A percentile compares a stretch with the other conserved stretches of the same genome.
phyloP scores from a whole-genome alignment of 2,113 vertebrate species.

The Dipodomys spectabilis region DNA sequence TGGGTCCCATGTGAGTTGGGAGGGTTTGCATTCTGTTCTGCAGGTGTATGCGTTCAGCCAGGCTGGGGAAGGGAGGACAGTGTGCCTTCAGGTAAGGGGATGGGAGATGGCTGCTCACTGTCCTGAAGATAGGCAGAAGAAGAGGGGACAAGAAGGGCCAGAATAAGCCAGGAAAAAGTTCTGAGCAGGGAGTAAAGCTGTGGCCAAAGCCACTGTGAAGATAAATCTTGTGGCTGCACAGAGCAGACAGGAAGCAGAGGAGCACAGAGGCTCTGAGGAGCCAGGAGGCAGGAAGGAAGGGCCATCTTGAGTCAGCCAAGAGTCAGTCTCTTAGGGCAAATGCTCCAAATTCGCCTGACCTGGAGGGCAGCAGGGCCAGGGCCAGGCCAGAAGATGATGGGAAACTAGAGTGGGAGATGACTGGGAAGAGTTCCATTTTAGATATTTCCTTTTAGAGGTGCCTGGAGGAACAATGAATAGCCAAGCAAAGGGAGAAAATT shows the following conservation, averaged over 20 bases:
- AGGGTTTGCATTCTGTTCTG: conserved; percentile 14
- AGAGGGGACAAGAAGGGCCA: background rate
- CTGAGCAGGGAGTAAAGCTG: background rate
- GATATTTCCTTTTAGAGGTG: conserved; percentile 28
- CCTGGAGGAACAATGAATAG: background rate
- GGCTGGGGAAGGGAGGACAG: background rate
- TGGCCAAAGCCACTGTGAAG: background rate
- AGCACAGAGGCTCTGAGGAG: background rate
- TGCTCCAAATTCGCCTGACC: background rate
- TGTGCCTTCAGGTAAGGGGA: background rate
- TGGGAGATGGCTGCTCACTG: background rate
- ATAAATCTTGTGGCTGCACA: background rate
- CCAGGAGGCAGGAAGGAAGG: background rate
- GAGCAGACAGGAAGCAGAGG: conserved; percentile 1
- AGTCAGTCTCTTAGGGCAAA: background rate
- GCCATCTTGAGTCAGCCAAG: background rate
- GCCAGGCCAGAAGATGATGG: conserved; percentile 22
- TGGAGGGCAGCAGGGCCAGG: background rate
- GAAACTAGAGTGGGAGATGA: background rate
- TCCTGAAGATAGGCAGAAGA: background rate
- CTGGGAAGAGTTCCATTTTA: background rate
- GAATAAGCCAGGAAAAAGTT: background rate
- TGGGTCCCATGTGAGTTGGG: background rate
- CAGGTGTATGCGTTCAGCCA: background rate
- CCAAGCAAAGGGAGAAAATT: background rate